Percentiles rank a stretch among this genome's conserved stretches.
phyloP scores from a whole-genome alignment of 2,113 vertebrate genomes.

The Camelus dromedarius region DNA sequence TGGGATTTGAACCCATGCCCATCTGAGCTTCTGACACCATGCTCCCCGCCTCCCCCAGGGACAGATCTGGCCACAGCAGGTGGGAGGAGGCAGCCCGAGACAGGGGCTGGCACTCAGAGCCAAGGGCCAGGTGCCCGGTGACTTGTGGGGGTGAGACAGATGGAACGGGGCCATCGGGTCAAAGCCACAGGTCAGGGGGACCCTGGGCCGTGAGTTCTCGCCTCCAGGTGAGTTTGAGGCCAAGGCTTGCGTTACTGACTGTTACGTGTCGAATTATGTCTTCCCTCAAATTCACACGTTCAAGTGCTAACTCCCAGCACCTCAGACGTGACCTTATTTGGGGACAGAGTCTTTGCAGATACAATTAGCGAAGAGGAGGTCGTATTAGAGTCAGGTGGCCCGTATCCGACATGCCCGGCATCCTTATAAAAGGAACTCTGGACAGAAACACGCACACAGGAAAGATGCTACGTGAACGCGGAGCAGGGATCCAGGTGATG shows the following conservation, averaged over 20 bases:
- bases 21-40: neutral
- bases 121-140: neutral
- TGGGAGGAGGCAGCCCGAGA: accelerated
- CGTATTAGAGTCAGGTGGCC: neutral
- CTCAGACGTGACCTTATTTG: neutral
- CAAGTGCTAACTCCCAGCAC: neutral
- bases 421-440: neutral
- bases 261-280: neutral
- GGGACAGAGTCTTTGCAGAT: neutral
- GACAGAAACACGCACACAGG: neutral
- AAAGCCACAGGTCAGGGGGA: neutral
- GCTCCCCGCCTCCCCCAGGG: neutral
- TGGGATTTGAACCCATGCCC: neutral
- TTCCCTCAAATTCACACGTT: neutral
- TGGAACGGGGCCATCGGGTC: neutral
- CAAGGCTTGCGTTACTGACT: neutral
- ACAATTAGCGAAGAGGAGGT: neutral
- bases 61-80: neutral
- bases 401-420: accelerated
- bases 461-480: accelerated
- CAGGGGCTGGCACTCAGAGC: neutral
- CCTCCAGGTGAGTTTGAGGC: neutral
- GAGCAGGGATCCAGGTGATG: too few relatives aligned
- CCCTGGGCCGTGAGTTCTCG: neutral
- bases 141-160: neutral